Percentiles rank a stretch among this genome's conserved stretches.
These are phyloP conservation scores for Toxotes jaculatrix DNA, from an alignment of 2,113 vertebrate genomes.

Conservation along the genomic window DNA sequence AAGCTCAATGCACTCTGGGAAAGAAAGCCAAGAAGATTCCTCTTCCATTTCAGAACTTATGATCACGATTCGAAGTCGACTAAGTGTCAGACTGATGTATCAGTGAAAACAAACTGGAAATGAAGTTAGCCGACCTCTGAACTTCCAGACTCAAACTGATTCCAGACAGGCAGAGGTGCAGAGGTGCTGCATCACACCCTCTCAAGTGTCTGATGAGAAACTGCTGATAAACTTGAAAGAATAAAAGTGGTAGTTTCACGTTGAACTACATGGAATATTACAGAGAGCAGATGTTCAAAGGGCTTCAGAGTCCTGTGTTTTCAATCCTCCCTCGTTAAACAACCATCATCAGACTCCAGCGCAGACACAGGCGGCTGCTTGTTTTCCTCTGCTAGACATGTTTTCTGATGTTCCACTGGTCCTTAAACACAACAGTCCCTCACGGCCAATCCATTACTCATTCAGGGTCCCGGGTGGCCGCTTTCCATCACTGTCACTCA, in stretches of 20 bases:
- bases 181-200: slow-evolving; percentile 9
- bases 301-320: background rate
- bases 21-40: no score
- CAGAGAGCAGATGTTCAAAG: slow-evolving; percentile 34
- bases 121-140: background rate
- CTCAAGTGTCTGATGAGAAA: slow-evolving; percentile 32
- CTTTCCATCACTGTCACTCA: background rate
- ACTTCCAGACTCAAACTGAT: background rate
- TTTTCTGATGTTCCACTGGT: slow-evolving; percentile 36
- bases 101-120: no score
- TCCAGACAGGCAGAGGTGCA: slow-evolving; percentile 2
- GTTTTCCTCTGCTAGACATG: slow-evolving; percentile 49
- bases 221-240: background rate
- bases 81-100: no score
- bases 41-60: no score
- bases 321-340: slow-evolving; percentile 33
- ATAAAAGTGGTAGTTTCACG: slow-evolving; percentile 14
- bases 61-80: no score
- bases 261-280: slow-evolving; percentile 11
- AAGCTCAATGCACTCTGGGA: no score
- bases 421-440: slow-evolving; percentile 42
- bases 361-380: slow-evolving; percentile 35
- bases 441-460: slow-evolving; percentile 28
- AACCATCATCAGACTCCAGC: slow-evolving; percentile 28
- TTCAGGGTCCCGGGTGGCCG: background rate